These are phyloP conservation scores for Girardia tigrina DNA, from an alignment of 2,888 invertebrate species.

Conservation along the genomic window DNA sequence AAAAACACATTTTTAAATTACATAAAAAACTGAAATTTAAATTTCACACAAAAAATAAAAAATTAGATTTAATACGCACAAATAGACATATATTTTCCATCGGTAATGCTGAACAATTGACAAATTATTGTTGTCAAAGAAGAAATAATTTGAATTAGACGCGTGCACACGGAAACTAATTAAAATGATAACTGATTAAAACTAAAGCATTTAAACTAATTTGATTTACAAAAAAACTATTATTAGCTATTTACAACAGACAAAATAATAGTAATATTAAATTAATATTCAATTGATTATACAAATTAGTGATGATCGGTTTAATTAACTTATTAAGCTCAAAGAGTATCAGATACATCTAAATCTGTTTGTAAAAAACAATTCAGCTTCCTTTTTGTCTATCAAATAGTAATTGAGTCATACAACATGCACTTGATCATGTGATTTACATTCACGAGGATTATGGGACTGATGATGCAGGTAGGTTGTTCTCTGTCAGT, in stretches of 20 bases:
- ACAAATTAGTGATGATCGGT: neutral
- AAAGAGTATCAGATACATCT: slow-evolving; percentile 15
- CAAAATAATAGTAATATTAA: neutral
- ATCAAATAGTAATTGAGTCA: slow-evolving; percentile 18
- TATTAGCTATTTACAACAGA: neutral
- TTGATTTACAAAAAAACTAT: neutral
- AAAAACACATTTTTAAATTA: too few species aligned
- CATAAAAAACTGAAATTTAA: too few species aligned
- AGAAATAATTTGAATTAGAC: neutral
- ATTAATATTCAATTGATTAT: neutral
- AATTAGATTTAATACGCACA: neutral
- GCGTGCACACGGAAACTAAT: neutral
- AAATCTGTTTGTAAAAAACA: slow-evolving; percentile 18
- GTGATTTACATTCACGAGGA: slow-evolving; percentile 2
- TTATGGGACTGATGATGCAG: slow-evolving; percentile 14
- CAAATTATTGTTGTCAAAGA: too few species aligned
- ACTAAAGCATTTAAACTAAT: neutral
- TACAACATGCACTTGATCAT: slow-evolving; percentile 8
- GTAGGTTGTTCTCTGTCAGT: neutral
- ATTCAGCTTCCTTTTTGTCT: slow-evolving; percentile 16
- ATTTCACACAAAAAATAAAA: too few species aligned
- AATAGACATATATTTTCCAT: neutral
- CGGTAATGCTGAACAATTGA: too few species aligned
- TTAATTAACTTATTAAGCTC: neutral
- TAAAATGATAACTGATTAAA: neutral